Evolutionary conservation across 2,797 vertebrate genomes (phyloP).

Genomic region (Epinephelus coioides): DNA sequence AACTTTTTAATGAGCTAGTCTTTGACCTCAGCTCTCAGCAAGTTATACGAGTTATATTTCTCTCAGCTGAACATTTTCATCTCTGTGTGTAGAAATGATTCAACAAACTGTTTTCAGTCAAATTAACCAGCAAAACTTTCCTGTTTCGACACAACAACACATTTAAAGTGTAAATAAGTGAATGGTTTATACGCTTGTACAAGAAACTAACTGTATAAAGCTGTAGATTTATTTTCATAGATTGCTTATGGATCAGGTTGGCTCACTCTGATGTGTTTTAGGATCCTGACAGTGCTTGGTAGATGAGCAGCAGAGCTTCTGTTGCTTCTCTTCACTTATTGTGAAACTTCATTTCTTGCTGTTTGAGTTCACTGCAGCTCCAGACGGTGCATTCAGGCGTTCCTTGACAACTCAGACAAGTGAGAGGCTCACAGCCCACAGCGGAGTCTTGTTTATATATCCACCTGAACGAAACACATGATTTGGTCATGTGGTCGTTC

Average conservation of each 20-base stretch:
- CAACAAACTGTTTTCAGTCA: not conserved
- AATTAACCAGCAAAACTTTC: not conserved
- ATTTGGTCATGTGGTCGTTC: no score
- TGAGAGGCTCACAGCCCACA: not conserved
- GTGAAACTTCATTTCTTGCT: not conserved
- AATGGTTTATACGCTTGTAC: slow-evolving; percentile 52
- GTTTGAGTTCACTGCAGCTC: not conserved
- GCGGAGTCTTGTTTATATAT: not conserved
- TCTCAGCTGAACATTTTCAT: no score
- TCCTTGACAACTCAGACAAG: not conserved
- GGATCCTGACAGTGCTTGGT: slow-evolving; percentile 4
- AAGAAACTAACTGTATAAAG: slow-evolving; percentile 47
- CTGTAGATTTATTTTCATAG: slow-evolving; percentile 66
- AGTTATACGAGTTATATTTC: no score
- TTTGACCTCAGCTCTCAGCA: no score
- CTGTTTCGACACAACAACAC: not conserved
- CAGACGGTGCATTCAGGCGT: slow-evolving; percentile 6
- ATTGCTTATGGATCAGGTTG: not conserved
- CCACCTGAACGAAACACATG: not conserved
- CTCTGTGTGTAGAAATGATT: not conserved
- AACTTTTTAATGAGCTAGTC: not conserved
- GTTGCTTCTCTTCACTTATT: not conserved
- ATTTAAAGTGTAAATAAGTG: slow-evolving; percentile 53
- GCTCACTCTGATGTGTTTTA: slow-evolving; percentile 13
- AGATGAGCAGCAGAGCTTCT: not conserved